These are phyloP conservation scores for Papilio protenor DNA, from an alignment of 2,888 invertebrate genomes.

Conservation along the genomic window DNA sequence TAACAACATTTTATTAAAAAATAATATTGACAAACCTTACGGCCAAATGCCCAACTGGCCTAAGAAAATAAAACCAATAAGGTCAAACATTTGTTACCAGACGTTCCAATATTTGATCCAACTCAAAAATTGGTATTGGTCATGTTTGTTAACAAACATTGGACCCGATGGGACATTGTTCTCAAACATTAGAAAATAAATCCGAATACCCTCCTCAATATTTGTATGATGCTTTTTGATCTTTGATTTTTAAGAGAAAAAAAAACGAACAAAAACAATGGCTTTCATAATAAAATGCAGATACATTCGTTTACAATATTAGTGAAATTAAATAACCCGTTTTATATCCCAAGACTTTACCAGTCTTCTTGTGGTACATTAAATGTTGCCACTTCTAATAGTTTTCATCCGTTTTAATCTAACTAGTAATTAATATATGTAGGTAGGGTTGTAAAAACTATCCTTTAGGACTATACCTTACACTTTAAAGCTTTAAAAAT, in stretches of 20 bases:
- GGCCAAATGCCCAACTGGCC: background rate
- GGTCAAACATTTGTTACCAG: slow-evolving; percentile 26
- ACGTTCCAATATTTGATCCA: slow-evolving; percentile 31
- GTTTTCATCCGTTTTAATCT: background rate
- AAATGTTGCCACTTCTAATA: too few species aligned
- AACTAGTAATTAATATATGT: background rate
- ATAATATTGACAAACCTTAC: background rate
- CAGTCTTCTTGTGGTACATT: too few species aligned
- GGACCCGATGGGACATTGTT: slow-evolving; percentile 9
- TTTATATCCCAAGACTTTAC: background rate
- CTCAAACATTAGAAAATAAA: background rate
- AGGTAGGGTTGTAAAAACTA: background rate
- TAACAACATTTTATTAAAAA: background rate
- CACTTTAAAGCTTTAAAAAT: background rate
- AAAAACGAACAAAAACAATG: background rate
- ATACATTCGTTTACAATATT: background rate
- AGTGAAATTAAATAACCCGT: background rate
- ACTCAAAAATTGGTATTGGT: slow-evolving; percentile 11
- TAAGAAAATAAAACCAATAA: slow-evolving; percentile 7
- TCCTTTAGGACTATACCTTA: background rate
- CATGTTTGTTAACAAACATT: slow-evolving; percentile 30
- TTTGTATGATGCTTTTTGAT: background rate
- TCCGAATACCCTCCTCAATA: background rate
- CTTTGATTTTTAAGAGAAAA: background rate
- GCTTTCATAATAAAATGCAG: background rate